Percentiles rank a stretch among this genome's conserved stretches.
Evolutionary conservation across 2,888 invertebrate species (phyloP).

Genomic region (Chrysolina oricalcia): DNA sequence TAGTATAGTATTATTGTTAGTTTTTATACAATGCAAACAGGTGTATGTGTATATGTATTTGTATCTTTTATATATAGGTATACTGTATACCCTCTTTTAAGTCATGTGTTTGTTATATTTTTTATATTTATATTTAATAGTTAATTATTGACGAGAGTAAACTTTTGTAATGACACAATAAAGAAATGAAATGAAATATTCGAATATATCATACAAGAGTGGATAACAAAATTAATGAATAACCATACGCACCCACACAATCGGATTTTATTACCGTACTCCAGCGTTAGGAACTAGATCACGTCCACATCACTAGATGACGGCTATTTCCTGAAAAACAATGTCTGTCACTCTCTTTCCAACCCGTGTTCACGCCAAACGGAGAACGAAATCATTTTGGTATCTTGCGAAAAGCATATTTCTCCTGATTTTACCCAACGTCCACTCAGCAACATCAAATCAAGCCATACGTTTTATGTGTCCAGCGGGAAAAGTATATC

Average conservation of each 20-base stretch:
- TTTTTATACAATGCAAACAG: too few relatives aligned
- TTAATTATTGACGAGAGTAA: too few relatives aligned
- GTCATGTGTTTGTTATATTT: too few relatives aligned
- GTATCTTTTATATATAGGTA: too few relatives aligned
- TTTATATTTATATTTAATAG: too few relatives aligned
- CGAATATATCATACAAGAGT: too few relatives aligned
- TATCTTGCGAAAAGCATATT: constrained; percentile 39
- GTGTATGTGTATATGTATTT: too few relatives aligned
- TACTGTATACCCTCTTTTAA: too few relatives aligned
- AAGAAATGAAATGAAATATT: too few relatives aligned
- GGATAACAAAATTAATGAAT: not conserved
- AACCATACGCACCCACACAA: not conserved
- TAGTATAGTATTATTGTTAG: too few relatives aligned
- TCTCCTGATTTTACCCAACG: constrained; percentile 54
- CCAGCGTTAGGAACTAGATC: constrained; percentile 36
- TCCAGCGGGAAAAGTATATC: constrained; percentile 67
- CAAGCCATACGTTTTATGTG: constrained; percentile 76
- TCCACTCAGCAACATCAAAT: constrained; percentile 72
- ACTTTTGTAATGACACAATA: too few relatives aligned
- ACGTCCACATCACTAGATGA: constrained; percentile 56
- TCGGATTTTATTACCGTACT: not conserved
- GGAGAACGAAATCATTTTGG: constrained; percentile 21
- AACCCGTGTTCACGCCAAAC: not conserved
- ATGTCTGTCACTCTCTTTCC: constrained; percentile 47
- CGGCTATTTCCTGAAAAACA: constrained; percentile 52